Evolutionary conservation across 2,797 vertebrate genomes (phyloP), one percentile per base, ranked within the genome.

Genomic region (Xyrichtys novacula): DNA sequence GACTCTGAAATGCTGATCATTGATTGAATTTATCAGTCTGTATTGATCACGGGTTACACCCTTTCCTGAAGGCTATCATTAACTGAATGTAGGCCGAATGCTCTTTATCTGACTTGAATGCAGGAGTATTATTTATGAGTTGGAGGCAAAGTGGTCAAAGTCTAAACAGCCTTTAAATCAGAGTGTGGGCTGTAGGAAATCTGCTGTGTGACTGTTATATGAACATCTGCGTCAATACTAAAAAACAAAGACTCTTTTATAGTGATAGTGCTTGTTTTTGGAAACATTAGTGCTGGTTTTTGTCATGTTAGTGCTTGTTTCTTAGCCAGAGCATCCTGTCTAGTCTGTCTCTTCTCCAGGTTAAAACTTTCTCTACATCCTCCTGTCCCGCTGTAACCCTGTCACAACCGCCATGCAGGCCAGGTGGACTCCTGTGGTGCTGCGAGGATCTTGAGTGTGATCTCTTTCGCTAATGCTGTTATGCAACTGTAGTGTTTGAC

Each of bases 401-500:
- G 12, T 14, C 17, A 67, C 46, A 63, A 75, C 65, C 55, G 52
- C 60, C 44, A 29, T 39, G 17, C 2, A 20, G 55, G 47, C 80
- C 74, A 64, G 58, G 57, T 64, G 67, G 42, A 79, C 59, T 50
- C 65, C 55, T 61, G 34, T 2, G 32, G 19, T 50, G 10, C 77
- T 42, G 47, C 47, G 53, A 66, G 19, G 20, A 79, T 76, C 56
- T 48, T 62, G 23, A 72, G 72, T 57, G 44, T 57, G 63, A 73
- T 69, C 73, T 64, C 66, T 48, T 70, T 68, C 52, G 76, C 66
- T 87, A 83, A 88, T 85, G 78, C 58, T 55, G 40, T 93, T 89
- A 88, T 76, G 76, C 64, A 91, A 88, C 76, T 4, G 16, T 25
- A 57, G 65, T 85, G 83, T 89, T 90, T 91, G 87, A 74, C 52